A percentile compares a stretch with the other conserved stretches of the same genome.
phyloP scores from a whole-genome alignment of 2,888 invertebrate species.

The Ceratothoa steindachneri region DNA sequence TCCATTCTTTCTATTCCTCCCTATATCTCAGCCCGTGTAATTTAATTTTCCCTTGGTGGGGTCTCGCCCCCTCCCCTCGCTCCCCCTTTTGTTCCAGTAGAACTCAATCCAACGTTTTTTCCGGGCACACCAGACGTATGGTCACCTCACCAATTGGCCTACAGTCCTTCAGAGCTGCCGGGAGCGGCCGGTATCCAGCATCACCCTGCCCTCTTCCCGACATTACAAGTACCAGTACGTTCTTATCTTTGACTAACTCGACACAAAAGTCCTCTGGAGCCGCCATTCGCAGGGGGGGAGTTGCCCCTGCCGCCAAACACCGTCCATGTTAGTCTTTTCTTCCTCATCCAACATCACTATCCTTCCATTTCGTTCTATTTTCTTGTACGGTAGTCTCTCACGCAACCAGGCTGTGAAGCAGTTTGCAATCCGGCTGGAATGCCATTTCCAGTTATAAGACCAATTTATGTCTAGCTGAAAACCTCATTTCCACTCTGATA shows the following conservation, averaged over 20 bases:
- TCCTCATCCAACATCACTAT: not conserved
- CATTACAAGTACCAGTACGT: slow-evolving; percentile 87
- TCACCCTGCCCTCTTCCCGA: slow-evolving; percentile 92
- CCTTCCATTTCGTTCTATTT: not conserved
- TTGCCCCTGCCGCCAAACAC: slow-evolving; percentile 27
- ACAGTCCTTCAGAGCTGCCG: slow-evolving; percentile 56
- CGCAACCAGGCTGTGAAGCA: too few species aligned
- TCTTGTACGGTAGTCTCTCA: not conserved
- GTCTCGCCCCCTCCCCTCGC: too few species aligned
- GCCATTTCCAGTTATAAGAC: too few species aligned
- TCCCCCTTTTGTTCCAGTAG: slow-evolving; percentile 56
- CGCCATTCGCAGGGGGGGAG: slow-evolving; percentile 30
- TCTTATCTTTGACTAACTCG: slow-evolving; percentile 83
- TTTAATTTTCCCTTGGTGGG: too few species aligned
- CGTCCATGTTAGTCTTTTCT: slow-evolving; percentile 31
- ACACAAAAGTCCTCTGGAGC: slow-evolving; percentile 6
- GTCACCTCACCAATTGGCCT: slow-evolving; percentile 65
- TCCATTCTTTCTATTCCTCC: too few species aligned
- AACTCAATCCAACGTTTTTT: slow-evolving; percentile 93
- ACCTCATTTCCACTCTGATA: too few species aligned
- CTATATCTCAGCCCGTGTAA: too few species aligned
- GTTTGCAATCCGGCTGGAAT: too few species aligned
- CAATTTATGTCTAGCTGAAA: too few species aligned
- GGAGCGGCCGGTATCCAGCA: slow-evolving; percentile 90
- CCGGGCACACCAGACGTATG: slow-evolving; percentile 90